phyloP scores from a whole-genome alignment of 2,888 invertebrate genomes.

The Cheilosia vulpina region DNA sequence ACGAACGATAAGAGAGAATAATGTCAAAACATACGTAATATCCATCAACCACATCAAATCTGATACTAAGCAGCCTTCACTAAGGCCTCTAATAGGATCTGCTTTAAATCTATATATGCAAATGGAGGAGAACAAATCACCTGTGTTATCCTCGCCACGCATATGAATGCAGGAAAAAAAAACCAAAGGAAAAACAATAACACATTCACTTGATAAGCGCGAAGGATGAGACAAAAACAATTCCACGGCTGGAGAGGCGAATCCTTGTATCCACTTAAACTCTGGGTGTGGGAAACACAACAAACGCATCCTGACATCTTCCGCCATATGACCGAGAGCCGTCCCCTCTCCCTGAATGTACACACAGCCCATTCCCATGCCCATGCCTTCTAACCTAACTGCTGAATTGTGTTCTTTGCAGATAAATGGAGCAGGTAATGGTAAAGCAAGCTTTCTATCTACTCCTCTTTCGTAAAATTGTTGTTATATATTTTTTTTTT shows the following conservation, averaged over 20 bases:
- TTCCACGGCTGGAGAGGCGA: slow-evolving; percentile 36
- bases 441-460: slow-evolving; percentile 47
- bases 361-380: slow-evolving; percentile 22
- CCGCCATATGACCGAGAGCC: slow-evolving; percentile 34
- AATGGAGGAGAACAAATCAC: slow-evolving; percentile 62
- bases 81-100: slow-evolving; percentile 68
- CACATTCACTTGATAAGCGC: slow-evolving; percentile 57
- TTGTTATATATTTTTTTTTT: background rate
- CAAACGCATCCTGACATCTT: slow-evolving; percentile 66
- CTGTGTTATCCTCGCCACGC: slow-evolving; percentile 52
- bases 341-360: slow-evolving; percentile 4
- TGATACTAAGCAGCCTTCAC: slow-evolving; percentile 60
- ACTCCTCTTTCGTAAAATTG: slow-evolving; percentile 1
- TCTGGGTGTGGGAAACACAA: slow-evolving; percentile 53
- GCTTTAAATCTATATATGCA: slow-evolving; percentile 60
- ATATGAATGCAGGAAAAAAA: slow-evolving; percentile 13
- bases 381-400: slow-evolving; percentile 45
- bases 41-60: slow-evolving; percentile 72
- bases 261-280: slow-evolving; percentile 53
- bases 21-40: slow-evolving; percentile 46
- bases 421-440: slow-evolving; percentile 71
- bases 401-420: slow-evolving; percentile 67
- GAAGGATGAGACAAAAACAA: slow-evolving; percentile 47
- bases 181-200: slow-evolving; percentile 41
- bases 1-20: slow-evolving; percentile 50